Conservation (phyloP, 37 sponge, comb jelly and placozoan species). For the Spongia lamella region DNA sequence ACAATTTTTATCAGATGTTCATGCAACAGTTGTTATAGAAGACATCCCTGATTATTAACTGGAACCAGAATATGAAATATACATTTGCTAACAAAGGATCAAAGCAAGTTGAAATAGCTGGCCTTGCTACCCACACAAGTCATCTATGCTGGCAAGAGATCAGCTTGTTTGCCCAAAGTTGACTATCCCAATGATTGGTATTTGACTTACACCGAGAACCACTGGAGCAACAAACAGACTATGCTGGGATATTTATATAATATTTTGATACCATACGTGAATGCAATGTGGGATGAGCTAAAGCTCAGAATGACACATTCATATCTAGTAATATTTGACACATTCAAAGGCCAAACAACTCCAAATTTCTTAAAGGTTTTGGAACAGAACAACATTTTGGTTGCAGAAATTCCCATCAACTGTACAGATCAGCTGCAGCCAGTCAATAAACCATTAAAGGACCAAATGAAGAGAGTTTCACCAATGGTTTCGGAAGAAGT, state of each 20-base stretch:
- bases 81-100: slow-evolving; percentile 13
- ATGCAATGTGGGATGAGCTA: not conserved
- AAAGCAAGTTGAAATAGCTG: slow-evolving; percentile 14
- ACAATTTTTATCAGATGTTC: slow-evolving; percentile 16
- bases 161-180: slow-evolving; percentile 20
- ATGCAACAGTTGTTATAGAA: not conserved
- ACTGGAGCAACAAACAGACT: slow-evolving; percentile 28
- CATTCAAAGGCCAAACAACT: slow-evolving; percentile 29
- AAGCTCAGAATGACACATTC: slow-evolving; percentile 1
- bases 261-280: slow-evolving; percentile 12
- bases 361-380: not conserved
- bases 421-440: slow-evolving; percentile 43
- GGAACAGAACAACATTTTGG: slow-evolving; percentile 18
- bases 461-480: slow-evolving; percentile 4
- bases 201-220: slow-evolving; percentile 11
- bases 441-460: slow-evolving; percentile 23
- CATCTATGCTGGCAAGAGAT: slow-evolving; percentile 16
- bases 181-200: slow-evolving; percentile 21
- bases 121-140: slow-evolving; percentile 16
- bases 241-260: slow-evolving; percentile 14
- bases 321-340: slow-evolving; percentile 17
- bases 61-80: slow-evolving; percentile 30
- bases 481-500: slow-evolving; percentile 11
- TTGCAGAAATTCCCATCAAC: slow-evolving; percentile 18
- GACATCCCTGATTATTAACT: slow-evolving; percentile 25